Evolutionary conservation across 2,797 vertebrate genomes (phyloP).

Genomic region (Sebastes ruberrimus): DNA sequence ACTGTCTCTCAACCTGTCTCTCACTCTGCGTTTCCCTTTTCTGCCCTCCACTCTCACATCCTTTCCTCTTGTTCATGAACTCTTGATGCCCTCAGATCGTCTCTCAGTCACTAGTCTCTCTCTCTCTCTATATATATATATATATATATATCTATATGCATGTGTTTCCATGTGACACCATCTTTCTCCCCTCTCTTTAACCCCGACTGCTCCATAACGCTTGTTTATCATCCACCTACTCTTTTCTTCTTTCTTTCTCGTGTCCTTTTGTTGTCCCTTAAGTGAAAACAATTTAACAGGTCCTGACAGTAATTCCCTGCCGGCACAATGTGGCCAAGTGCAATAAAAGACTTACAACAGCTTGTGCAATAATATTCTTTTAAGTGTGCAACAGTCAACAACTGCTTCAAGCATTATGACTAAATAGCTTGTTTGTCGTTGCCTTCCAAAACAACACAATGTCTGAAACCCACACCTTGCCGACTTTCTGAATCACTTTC

Average conservation of each 20-base stretch:
- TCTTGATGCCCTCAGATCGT: background rate
- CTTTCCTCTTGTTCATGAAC: conserved; percentile 17
- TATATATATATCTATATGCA: background rate
- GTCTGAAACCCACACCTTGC: background rate
- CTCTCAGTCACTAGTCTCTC: background rate
- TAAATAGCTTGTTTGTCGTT: rapidly evolving
- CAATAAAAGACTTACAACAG: background rate
- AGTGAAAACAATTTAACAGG: background rate
- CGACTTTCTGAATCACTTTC: background rate
- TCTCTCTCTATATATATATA: background rate
- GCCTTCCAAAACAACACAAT: background rate
- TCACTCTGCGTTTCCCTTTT: background rate
- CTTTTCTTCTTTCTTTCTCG: background rate
- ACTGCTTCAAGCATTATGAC: background rate
- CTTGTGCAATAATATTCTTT: background rate
- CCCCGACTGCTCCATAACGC: background rate
- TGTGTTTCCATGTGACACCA: background rate
- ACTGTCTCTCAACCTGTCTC: background rate
- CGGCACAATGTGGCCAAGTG: background rate
- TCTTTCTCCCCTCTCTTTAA: conserved; percentile 5
- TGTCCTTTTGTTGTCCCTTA: background rate
- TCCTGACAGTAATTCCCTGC: background rate
- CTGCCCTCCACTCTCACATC: background rate
- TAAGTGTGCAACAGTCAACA: background rate
- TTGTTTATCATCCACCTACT: background rate